Percentiles rank a stretch among this genome's conserved stretches.
Evolutionary conservation across 1,140 invertebrate genomes (phyloP).

Genomic region (Vanessa tameamea): DNA sequence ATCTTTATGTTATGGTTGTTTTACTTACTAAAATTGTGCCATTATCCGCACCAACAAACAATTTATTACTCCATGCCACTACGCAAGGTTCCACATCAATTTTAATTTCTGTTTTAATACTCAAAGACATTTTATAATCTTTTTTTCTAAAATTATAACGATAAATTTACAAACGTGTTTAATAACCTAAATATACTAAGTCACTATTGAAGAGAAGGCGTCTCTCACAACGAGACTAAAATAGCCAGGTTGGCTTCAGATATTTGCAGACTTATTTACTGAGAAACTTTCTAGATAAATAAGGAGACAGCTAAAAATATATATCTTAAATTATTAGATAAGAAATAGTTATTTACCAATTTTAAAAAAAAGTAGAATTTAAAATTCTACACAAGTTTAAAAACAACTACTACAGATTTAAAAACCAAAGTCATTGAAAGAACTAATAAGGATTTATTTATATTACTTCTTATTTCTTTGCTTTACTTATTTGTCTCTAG

Average conservation of each 20-base stretch:
- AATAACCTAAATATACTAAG: conserved; percentile 18
- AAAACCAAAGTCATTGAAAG: too few species aligned
- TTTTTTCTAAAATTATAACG: not conserved
- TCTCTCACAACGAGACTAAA: conserved; percentile 22
- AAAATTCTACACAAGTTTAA: too few species aligned
- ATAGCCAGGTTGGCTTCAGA: conserved; percentile 19
- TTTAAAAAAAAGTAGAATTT: too few species aligned
- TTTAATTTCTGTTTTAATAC: conserved; percentile 60
- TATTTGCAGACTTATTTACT: conserved; percentile 21
- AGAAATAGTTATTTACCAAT: not conserved
- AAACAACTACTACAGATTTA: too few species aligned
- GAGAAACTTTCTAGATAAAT: conserved; percentile 28
- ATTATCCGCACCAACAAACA: conserved; percentile 66
- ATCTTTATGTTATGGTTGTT: not conserved
- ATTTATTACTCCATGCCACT: conserved; percentile 57
- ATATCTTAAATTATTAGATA: not conserved
- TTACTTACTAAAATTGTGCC: conserved; percentile 66
- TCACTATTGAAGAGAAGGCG: conserved; percentile 15
- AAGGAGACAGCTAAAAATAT: not conserved
- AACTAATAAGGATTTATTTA: too few species aligned
- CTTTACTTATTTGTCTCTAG: too few species aligned
- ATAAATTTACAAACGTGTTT: conserved; percentile 23
- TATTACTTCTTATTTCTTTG: too few species aligned
- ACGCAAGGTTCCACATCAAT: conserved; percentile 66
- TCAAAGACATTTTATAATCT: conserved; percentile 53